These are phyloP conservation scores for Stegana nigrithorax DNA, from an alignment of 2,888 invertebrate species.

Conservation along the genomic window DNA sequence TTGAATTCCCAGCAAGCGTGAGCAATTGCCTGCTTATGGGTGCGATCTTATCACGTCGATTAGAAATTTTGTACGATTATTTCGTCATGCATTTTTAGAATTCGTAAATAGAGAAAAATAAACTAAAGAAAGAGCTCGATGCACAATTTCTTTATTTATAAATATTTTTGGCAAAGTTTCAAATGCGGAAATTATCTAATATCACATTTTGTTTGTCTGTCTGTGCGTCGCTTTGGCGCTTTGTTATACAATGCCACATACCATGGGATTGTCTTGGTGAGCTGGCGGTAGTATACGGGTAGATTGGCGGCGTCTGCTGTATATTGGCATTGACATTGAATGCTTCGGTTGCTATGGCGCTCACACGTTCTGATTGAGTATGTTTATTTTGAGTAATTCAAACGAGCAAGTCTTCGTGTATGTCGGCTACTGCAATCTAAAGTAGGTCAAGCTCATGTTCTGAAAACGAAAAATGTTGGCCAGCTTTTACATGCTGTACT, in stretches of 20 bases:
- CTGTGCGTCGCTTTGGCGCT: neutral
- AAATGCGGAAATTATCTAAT: slow-evolving; percentile 38
- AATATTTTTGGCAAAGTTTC: slow-evolving; percentile 33
- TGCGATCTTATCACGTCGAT: too few species aligned
- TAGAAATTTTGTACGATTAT: neutral
- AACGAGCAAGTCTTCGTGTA: slow-evolving; percentile 23
- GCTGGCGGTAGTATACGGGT: neutral
- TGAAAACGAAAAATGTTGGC: slow-evolving; percentile 17
- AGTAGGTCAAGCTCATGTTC: slow-evolving; percentile 42
- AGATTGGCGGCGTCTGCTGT: too few species aligned
- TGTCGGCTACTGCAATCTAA: slow-evolving; percentile 16
- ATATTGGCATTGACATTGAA: slow-evolving; percentile 35
- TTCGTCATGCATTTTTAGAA: neutral
- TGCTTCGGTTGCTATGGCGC: slow-evolving; percentile 30
- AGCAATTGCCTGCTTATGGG: too few species aligned
- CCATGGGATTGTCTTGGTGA: neutral
- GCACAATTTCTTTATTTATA: neutral
- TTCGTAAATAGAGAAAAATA: too few species aligned
- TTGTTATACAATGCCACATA: slow-evolving; percentile 1
- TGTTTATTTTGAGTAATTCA: slow-evolving; percentile 13
- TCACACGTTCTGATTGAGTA: slow-evolving; percentile 29
- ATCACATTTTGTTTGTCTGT: slow-evolving; percentile 16
- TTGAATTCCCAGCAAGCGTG: too few species aligned
- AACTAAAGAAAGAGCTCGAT: too few species aligned
- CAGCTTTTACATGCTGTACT: slow-evolving; percentile 15